phyloP scores from a whole-genome alignment of 2,888 invertebrate genomes.

The Biston betularia region DNA sequence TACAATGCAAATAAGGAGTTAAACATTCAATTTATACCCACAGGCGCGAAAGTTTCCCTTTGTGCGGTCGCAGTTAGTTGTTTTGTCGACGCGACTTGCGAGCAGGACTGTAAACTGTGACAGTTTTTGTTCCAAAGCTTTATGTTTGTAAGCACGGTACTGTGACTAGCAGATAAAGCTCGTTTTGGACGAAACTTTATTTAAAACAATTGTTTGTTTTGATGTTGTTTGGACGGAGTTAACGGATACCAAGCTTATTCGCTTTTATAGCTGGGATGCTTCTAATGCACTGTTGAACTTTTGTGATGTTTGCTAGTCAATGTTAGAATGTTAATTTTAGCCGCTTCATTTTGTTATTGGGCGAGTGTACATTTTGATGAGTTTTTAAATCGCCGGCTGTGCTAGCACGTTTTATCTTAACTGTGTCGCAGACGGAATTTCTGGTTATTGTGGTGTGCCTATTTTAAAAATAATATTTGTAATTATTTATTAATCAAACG shows the following conservation, averaged over 20 bases:
- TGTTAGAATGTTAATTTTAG: slow-evolving; percentile 25
- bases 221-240: slow-evolving; percentile 49
- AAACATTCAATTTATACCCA: slow-evolving; percentile 68
- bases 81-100: slow-evolving; percentile 47
- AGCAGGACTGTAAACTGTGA: slow-evolving; percentile 47
- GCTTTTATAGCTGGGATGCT: slow-evolving; percentile 38
- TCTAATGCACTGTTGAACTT: slow-evolving; percentile 40
- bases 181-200: slow-evolving; percentile 50
- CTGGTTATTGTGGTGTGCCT: neutral
- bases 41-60: slow-evolving; percentile 58
- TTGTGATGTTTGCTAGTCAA: slow-evolving; percentile 20
- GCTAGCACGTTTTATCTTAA: neutral
- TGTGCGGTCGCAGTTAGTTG: slow-evolving; percentile 55
- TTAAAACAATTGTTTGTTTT: slow-evolving; percentile 55
- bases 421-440: neutral
- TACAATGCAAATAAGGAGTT: slow-evolving; percentile 66
- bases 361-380: slow-evolving; percentile 8
- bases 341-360: slow-evolving; percentile 7
- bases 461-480: no score
- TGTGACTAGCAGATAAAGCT: slow-evolving; percentile 49
- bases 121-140: slow-evolving; percentile 55
- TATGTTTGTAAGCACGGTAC: slow-evolving; percentile 41
- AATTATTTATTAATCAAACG: no score
- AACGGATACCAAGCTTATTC: slow-evolving; percentile 48
- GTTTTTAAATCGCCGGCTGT: slow-evolving; percentile 16